Evolutionary conservation across 2,113 vertebrate genomes (phyloP).

Genomic region (Macquaria australasica): DNA sequence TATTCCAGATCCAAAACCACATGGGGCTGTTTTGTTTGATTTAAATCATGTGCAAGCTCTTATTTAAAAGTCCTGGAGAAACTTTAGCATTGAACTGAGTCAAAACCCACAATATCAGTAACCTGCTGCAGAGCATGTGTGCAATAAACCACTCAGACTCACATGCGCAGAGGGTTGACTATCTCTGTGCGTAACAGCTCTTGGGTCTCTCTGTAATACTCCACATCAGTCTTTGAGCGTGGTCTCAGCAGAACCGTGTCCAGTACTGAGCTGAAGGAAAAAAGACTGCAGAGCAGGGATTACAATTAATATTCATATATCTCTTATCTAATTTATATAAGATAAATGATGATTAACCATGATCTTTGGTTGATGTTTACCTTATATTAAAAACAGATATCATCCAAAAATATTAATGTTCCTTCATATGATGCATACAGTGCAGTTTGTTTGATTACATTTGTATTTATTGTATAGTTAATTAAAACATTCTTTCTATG

Average conservation of each 20-base stretch:
- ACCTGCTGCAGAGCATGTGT: background rate
- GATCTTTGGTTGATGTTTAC: too few species aligned
- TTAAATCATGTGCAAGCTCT: background rate
- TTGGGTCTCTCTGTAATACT: slow-evolving; percentile 97
- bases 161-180: slow-evolving; percentile 98
- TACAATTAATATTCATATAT: background rate
- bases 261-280: slow-evolving; percentile 97
- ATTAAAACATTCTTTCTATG: background rate
- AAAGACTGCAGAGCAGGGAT: slow-evolving; percentile 87
- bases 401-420: background rate
- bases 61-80: background rate
- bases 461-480: background rate
- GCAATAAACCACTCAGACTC: slow-evolving; percentile 70
- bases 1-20: background rate
- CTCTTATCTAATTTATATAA: background rate
- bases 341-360: background rate
- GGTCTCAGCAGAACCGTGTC: slow-evolving; percentile 97
- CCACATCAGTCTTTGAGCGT: slow-evolving; percentile 95
- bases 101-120: background rate
- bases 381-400: background rate
- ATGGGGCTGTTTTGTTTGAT: background rate
- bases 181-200: slow-evolving; percentile 96
- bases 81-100: background rate
- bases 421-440: background rate
- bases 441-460: background rate